phyloP scores from a whole-genome alignment of 2,113 vertebrate genomes.

The Ageneiosus marmoratus region DNA sequence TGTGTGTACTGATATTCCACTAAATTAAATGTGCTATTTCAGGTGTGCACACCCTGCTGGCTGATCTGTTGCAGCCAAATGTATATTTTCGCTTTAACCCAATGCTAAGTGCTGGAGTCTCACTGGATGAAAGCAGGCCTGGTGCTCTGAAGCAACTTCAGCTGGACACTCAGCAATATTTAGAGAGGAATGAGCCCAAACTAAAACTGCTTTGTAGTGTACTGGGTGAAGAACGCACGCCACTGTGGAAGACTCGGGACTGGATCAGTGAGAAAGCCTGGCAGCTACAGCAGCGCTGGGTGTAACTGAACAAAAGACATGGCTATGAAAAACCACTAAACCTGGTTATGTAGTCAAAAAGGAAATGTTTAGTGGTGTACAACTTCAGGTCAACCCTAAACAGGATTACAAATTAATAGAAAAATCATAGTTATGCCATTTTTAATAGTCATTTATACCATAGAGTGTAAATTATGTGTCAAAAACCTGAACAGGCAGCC shows the following conservation, averaged over 20 bases:
- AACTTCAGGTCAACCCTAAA: neutral
- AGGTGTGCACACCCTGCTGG: conserved; percentile 73
- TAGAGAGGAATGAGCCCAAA: conserved; percentile 70
- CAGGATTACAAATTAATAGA: too few relatives aligned
- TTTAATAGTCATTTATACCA: neutral
- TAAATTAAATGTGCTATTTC: neutral
- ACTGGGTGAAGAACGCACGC: conserved; percentile 65
- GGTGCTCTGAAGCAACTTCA: conserved; percentile 65
- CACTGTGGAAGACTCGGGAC: conserved; percentile 61
- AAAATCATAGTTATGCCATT: too few relatives aligned
- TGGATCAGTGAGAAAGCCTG: conserved; percentile 68
- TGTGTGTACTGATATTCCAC: neutral
- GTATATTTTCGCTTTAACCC: conserved; percentile 79
- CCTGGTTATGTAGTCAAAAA: neutral
- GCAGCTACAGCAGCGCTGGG: conserved; percentile 69
- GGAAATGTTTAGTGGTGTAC: neutral
- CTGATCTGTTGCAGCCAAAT: conserved; percentile 69
- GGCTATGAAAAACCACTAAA: neutral
- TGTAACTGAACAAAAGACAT: conserved; percentile 45
- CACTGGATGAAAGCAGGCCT: conserved; percentile 71
- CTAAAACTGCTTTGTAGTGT: conserved; percentile 67
- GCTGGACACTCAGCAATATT: conserved; percentile 68
- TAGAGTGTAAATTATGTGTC: neutral
- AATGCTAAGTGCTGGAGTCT: conserved; percentile 69
- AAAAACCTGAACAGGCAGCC: neutral